Conservation (phyloP, 2,797 vertebrate genomes). For the Fundulus diaphanus region DNA sequence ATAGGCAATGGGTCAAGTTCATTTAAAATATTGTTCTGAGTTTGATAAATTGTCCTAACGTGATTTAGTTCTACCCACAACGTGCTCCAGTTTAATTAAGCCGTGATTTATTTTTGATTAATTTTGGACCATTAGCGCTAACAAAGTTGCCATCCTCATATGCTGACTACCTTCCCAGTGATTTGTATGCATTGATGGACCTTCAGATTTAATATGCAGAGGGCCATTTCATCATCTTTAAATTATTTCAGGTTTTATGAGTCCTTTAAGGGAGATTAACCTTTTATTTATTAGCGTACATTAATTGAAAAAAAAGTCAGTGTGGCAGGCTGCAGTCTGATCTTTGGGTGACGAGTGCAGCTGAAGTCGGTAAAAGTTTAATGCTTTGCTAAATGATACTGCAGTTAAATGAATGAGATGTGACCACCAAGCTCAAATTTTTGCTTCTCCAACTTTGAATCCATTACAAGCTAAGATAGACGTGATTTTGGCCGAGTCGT, state of each 20-base stretch:
- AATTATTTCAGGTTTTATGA: constrained; percentile 26
- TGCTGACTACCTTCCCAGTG: constrained; percentile 6
- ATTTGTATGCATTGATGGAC: constrained; percentile 37
- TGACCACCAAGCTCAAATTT: constrained; percentile 11
- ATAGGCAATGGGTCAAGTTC: neutral
- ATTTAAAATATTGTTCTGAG: constrained; percentile 18
- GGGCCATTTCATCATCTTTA: constrained; percentile 33
- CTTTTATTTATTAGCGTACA: constrained; percentile 35
- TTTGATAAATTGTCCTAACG: constrained; percentile 10
- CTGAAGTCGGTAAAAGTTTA: constrained; percentile 3
- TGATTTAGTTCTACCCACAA: constrained; percentile 9
- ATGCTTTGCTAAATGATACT: constrained; percentile 8
- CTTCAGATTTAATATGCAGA: constrained; percentile 23
- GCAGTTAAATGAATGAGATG: constrained; percentile 6
- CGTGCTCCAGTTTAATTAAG: constrained; percentile 24
- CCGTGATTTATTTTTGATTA: constrained; percentile 36
- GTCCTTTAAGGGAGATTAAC: constrained; percentile 19
- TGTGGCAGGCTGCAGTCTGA: neutral
- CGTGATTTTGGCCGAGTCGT: no score
- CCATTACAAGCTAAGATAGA: neutral
- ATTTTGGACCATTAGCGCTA: constrained; percentile 18
- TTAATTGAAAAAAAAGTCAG: constrained; percentile 19
- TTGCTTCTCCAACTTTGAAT: constrained; percentile 17
- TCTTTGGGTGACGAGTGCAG: neutral
- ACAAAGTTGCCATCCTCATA: constrained; percentile 11